phyloP scores from a whole-genome alignment of 2,113 vertebrate species.

The Stigmatopora argus region DNA sequence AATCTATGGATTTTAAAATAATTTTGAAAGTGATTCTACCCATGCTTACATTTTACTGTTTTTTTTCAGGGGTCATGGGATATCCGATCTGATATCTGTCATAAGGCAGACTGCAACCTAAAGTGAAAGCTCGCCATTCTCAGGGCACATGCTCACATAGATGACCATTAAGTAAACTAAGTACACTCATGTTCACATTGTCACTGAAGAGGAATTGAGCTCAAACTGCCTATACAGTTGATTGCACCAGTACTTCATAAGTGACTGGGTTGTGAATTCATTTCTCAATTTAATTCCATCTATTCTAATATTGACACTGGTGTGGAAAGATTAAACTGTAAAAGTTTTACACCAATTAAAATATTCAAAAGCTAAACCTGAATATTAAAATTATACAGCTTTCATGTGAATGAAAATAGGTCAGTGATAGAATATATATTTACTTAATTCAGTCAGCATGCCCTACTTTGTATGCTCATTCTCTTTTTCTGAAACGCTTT shows the following conservation, averaged over 20 bases:
- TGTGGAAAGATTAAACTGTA: background rate
- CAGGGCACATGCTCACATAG: no score
- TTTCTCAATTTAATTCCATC: background rate
- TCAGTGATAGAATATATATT: constrained; percentile 29
- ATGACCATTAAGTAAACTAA: no score
- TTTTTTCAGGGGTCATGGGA: no score
- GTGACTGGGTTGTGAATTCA: background rate
- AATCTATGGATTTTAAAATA: no score
- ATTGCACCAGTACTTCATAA: background rate
- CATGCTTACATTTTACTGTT: no score
- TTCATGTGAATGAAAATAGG: constrained; percentile 23
- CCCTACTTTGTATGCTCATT: constrained; percentile 25
- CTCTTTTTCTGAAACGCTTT: no score
- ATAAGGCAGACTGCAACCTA: no score
- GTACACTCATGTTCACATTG: no score
- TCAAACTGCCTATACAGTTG: background rate
- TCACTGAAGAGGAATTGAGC: background rate
- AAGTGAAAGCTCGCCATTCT: no score
- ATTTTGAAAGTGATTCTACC: no score
- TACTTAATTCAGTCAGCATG: background rate
- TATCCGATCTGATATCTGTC: no score
- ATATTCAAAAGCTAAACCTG: constrained; percentile 8
- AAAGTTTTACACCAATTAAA: background rate
- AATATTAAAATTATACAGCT: constrained; percentile 2
- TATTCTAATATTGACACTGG: background rate